phyloP scores from a whole-genome alignment of 2,888 invertebrate genomes.

The Aplocera efformata region DNA sequence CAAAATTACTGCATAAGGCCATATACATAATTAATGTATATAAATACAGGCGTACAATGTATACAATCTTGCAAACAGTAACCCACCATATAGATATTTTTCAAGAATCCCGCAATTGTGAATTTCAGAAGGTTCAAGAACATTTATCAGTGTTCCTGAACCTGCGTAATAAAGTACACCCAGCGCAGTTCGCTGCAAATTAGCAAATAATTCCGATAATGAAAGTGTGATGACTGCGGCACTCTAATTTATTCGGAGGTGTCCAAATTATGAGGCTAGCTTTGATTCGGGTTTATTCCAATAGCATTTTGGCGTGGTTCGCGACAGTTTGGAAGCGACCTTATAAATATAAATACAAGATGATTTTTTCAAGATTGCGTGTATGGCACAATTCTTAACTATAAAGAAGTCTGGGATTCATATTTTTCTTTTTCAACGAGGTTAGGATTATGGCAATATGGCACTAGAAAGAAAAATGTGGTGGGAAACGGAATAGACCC shows the following conservation, averaged over 20 bases:
- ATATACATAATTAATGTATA: too few relatives aligned
- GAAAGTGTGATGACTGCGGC: conserved; percentile 50
- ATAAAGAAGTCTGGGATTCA: too few relatives aligned
- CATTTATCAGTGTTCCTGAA: conserved; percentile 46
- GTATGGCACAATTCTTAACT: too few relatives aligned
- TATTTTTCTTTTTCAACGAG: too few relatives aligned
- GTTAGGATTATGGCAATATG: too few relatives aligned
- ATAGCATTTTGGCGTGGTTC: conserved; percentile 15
- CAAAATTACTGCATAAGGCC: too few relatives aligned
- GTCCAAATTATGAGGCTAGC: conserved; percentile 39
- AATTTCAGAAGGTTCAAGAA: conserved; percentile 26
- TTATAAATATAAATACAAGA: too few relatives aligned
- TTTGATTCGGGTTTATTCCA: conserved; percentile 36
- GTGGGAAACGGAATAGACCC: background rate
- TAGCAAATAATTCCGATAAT: conserved; percentile 70
- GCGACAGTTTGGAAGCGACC: conserved; percentile 10
- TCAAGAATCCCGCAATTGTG: conserved; percentile 1
- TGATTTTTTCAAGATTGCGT: too few relatives aligned
- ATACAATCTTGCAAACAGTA: too few relatives aligned
- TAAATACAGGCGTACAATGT: too few relatives aligned
- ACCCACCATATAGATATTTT: too few relatives aligned
- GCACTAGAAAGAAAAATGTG: too few relatives aligned
- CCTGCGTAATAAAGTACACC: conserved; percentile 59
- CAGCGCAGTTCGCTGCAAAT: conserved; percentile 56
- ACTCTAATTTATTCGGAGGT: conserved; percentile 43